Evolutionary conservation across 2,888 invertebrate genomes (phyloP), one percentile per base, ranked within the genome.

Genomic region (Himalopsyche anomala): DNA sequence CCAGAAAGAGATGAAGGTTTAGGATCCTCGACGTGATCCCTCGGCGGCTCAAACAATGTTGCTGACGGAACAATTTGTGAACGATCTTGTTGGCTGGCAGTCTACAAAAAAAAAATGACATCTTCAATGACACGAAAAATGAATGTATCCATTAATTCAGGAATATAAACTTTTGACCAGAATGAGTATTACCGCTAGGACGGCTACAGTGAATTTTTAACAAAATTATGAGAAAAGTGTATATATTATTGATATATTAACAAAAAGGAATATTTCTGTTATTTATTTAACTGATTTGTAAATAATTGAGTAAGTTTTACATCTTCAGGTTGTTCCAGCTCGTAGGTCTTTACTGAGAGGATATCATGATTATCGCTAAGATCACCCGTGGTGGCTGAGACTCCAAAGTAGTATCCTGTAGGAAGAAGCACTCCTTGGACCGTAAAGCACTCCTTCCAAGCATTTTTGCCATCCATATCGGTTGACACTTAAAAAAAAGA

Each of bases 361-460:
- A 99, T 94, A 91, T 99, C 99, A 91, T 99, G 99, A 91, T 97
- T 98, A 93, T 99, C 99, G 87, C 97, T 96, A 80, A 99, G 93
- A 91, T 99, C 99, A 2, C 99, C 99, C 0, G 99, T 99, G 0
- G 98, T 98, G 0, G 99, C 98, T 0, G 98, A 96, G 5, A 98
- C 94, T 2, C 99, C 99, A 91, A 99, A 96, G 92, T 94, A 98
- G 92, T 99, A 99, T 0, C 98, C 98, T 0, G 99, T 98, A 0
- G 99, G 99, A 12, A 99, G 93, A 87, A 96, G 94, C 0, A 99
- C 97, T 81, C 98, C 98, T 89, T 96, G 94, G 0, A 98, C 98
- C 84, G 94, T 94, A 90, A 99, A 96, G 90, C 99, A 99, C 90
- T 96, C 96, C 90, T 97, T 97, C 99, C 99, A 99, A 1, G 96